These are phyloP conservation scores for Parthenolecanium corni DNA, from an alignment of 2,888 invertebrate genomes.

Conservation along the genomic window DNA sequence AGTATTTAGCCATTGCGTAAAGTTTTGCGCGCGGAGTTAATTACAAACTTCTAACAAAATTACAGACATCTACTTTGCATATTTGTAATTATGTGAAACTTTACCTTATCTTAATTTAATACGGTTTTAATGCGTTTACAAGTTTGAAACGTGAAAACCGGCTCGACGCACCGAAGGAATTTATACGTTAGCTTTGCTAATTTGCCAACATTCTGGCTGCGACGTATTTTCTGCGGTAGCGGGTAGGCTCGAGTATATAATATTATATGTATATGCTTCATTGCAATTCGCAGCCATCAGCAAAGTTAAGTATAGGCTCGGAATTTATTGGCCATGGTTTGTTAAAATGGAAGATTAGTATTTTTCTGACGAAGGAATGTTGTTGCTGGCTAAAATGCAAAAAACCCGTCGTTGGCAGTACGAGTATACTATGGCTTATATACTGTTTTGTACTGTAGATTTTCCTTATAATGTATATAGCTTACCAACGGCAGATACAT, in stretches of 20 bases:
- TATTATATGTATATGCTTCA: too few species aligned
- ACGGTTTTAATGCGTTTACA: conserved; percentile 27
- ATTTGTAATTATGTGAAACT: conserved; percentile 28
- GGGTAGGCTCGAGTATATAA: neutral
- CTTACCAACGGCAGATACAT: too few species aligned
- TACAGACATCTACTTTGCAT: conserved; percentile 28
- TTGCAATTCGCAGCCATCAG: too few species aligned
- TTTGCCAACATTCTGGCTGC: neutral
- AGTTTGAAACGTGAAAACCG: conserved; percentile 10
- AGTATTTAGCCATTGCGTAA: conserved; percentile 23
- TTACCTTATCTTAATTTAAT: conserved; percentile 29
- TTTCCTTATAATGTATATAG: too few species aligned
- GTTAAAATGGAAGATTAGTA: too few species aligned
- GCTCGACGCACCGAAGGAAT: conserved; percentile 18
- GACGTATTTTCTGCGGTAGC: neutral
- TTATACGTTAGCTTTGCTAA: conserved; percentile 19
- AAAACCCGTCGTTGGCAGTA: too few species aligned
- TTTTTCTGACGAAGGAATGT: too few species aligned
- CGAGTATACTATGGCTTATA: too few species aligned
- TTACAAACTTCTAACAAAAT: conserved; percentile 26
- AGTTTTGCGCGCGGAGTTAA: conserved; percentile 16
- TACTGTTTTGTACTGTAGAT: too few species aligned
- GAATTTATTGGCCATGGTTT: too few species aligned
- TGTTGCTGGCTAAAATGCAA: too few species aligned
- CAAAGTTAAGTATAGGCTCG: too few species aligned